These are phyloP conservation scores for Tipula vernalis DNA, from an alignment of 2,888 invertebrate genomes.

Conservation along the genomic window DNA sequence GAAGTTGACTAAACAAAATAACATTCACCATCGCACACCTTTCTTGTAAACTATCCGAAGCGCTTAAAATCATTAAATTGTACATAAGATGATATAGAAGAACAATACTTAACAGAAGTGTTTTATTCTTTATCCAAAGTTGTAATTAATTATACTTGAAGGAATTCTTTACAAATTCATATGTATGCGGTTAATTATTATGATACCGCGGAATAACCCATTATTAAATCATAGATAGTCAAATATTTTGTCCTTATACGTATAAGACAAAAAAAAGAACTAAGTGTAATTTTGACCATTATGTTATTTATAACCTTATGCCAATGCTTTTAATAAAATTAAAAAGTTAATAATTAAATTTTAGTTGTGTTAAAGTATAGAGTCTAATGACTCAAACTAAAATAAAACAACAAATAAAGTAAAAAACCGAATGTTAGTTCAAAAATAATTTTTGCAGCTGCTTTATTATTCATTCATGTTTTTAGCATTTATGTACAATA, in stretches of 20 bases:
- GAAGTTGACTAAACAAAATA: neutral
- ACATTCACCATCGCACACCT: neutral
- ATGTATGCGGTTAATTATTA: neutral
- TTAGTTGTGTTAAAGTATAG: neutral
- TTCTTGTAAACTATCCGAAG: neutral
- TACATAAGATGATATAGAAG: neutral
- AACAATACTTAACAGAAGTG: neutral
- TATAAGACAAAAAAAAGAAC: too few species aligned
- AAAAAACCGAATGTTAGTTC: neutral
- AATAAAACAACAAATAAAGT: neutral
- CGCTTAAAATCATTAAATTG: neutral
- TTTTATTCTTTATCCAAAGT: neutral
- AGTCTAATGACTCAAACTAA: neutral
- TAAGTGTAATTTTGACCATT: neutral
- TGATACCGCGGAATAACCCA: neutral
- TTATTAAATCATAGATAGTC: neutral
- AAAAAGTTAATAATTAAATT: neutral
- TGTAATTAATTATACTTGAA: neutral
- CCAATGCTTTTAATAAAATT: neutral
- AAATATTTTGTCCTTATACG: neutral
- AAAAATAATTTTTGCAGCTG: neutral
- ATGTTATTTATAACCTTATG: neutral
- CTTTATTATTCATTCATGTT: neutral
- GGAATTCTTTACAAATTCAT: neutral
- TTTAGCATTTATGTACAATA: neutral